Evolutionary conservation across 2,113 vertebrate species (phyloP), one percentile per base, ranked within the genome.

Genomic region (Fulica atra): DNA sequence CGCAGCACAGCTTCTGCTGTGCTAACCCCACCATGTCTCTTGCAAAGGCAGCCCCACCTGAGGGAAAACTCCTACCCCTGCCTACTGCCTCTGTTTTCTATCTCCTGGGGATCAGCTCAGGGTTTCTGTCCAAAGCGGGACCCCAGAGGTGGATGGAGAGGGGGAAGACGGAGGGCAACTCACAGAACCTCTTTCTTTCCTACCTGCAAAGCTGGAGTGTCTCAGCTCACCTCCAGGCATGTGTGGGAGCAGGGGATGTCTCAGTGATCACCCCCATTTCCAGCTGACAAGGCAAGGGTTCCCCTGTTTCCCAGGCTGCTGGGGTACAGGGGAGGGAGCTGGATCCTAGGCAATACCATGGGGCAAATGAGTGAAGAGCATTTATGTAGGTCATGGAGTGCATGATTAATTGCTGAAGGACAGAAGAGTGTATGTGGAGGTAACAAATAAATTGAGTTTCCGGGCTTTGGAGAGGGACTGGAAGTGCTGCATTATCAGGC

Each of bases 321-420:
- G 0, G 11, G 5, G 3, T 14, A 7, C n/a, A 57, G 31, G 9
- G 7, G 9, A 71, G 4, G 16, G 57, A 76, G 53, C 28, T 63
- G 71, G 14, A 86, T 66, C n/a, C 25, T 40, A 40, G 31, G 16
- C 56, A 88, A 42, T 31, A 31, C 25, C 31, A 16, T 0, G 0
- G 56, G 40, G 24, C 17, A 74, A 76, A 33, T 16, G 33, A 66
- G 42, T 48, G n/a, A 71, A 38, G 21, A 60, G 26, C 20, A 33
- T 79, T 70, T 79, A 44, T 59, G 26, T 25, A 44, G 53, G n/a
- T 65, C 33, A 17, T 17, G 9, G 28, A 36, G 19, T 61, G 87
- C 42, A 19, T 60, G 61, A 64, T 36, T 66, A 59, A 23, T 74
- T 89, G 33, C 21, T 88, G 24, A 16, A 70, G 16, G n/a, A 33